phyloP scores from a whole-genome alignment of 2,797 vertebrate species.

The Meda fulgida region DNA sequence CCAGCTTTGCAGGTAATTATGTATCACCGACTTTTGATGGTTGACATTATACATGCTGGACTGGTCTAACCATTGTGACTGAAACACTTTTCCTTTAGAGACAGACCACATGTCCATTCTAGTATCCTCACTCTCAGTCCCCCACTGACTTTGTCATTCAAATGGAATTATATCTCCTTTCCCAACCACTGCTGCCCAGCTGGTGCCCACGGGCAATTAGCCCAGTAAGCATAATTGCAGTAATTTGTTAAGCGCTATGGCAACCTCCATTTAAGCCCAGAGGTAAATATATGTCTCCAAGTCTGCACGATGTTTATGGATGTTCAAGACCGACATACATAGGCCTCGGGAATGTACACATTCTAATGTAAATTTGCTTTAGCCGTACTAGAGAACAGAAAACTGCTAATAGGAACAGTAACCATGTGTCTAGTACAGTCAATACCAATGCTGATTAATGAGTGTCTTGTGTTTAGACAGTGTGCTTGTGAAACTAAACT shows the following conservation, averaged over 20 bases:
- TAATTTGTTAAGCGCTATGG: conserved; percentile 94
- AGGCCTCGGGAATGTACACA: conserved; percentile 84
- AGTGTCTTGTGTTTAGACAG: conserved; percentile 32
- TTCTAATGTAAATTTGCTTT: conserved; percentile 91
- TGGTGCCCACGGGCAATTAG: conserved; percentile 89
- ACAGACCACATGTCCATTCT: conserved; percentile 81
- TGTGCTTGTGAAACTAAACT: conserved; percentile 20
- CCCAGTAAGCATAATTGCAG: conserved; percentile 92
- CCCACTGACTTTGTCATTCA: conserved; percentile 90
- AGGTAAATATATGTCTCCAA: conserved; percentile 89
- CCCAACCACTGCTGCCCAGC: conserved; percentile 64
- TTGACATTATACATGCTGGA: conserved; percentile 4
- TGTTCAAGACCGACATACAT: conserved; percentile 80
- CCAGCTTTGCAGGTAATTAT: not conserved
- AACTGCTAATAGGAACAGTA: conserved; percentile 80
- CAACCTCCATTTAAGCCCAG: conserved; percentile 87
- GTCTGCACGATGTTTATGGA: conserved; percentile 87
- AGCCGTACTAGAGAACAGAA: conserved; percentile 86
- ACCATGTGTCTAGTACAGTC: not conserved
- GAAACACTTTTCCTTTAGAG: conserved; percentile 2
- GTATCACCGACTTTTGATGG: not conserved
- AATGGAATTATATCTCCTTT: conserved; percentile 90
- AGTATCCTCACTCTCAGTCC: conserved; percentile 87
- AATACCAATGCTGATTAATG: conserved; percentile 37
- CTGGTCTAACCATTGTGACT: not conserved